phyloP scores from a whole-genome alignment of 2,113 vertebrate species.

The Edolisoma coerulescens region DNA sequence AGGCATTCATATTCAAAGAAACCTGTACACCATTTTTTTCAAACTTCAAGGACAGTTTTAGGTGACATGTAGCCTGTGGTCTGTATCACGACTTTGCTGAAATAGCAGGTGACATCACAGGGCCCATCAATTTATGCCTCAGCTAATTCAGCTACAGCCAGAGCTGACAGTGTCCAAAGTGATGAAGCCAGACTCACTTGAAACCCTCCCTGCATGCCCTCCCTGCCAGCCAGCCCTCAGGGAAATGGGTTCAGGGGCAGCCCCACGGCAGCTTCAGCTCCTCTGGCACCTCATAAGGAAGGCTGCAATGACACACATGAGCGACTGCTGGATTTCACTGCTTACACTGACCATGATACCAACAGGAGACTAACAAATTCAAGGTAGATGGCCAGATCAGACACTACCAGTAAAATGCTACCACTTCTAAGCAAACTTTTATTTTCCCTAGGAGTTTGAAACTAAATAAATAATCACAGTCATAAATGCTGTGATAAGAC shows the following conservation, averaged over 20 bases:
- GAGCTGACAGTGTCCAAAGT: background rate
- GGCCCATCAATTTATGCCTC: background rate
- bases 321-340: fast-evolving
- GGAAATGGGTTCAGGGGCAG: background rate
- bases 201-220: background rate
- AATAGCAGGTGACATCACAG: background rate
- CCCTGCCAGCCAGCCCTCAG: background rate
- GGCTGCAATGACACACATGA: fast-evolving
- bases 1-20: background rate
- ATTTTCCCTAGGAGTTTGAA: background rate
- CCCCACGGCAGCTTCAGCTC: background rate
- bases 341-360: fast-evolving
- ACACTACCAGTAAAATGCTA: background rate
- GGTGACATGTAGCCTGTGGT: background rate
- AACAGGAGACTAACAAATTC: background rate
- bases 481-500: background rate
- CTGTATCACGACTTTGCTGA: background rate
- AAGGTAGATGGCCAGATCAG: background rate
- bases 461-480: background rate
- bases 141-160: background rate
- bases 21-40: background rate
- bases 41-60: background rate
- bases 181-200: background rate
- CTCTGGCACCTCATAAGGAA: fast-evolving
- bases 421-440: background rate